Evolutionary conservation across 2,113 vertebrate genomes (phyloP).

Genomic region (pig (Sus scrofa)): DNA sequence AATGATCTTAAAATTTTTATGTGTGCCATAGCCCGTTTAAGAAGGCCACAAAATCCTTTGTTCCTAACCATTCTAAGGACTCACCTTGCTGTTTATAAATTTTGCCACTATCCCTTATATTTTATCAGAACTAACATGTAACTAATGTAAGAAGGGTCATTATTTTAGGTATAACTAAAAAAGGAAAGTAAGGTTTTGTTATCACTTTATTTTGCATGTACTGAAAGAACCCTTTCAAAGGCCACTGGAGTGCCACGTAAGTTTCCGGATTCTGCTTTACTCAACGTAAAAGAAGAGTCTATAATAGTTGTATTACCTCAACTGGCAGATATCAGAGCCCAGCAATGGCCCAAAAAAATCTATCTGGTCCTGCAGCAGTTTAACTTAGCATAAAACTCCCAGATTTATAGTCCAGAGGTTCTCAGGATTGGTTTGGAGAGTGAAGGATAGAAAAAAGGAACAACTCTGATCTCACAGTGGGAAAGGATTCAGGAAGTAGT

Average conservation of each 20-base stretch:
- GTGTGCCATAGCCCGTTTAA: neutral
- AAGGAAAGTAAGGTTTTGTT: neutral
- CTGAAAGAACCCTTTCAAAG: neutral
- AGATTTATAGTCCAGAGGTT: neutral
- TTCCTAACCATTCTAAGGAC: neutral
- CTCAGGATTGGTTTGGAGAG: neutral
- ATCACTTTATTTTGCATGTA: neutral
- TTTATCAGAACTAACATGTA: neutral
- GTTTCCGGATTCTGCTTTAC: neutral
- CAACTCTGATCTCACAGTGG: neutral
- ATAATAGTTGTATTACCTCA: neutral
- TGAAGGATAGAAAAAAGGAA: neutral
- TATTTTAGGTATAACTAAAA: conserved; percentile 35
- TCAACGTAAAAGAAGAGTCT: neutral
- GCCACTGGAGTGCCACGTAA: neutral
- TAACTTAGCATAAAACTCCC: neutral
- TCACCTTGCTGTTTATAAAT: neutral
- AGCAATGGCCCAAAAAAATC: neutral
- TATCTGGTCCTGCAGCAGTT: neutral
- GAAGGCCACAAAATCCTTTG: neutral
- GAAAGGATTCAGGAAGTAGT: neutral
- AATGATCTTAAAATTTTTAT: neutral
- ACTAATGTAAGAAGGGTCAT: neutral
- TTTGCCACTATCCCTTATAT: neutral
- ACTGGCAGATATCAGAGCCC: neutral